A percentile compares a stretch with the other conserved stretches of the same genome.
Evolutionary conservation across 2,888 invertebrate genomes (phyloP).

Genomic region (Digitonthophagus gazella): DNA sequence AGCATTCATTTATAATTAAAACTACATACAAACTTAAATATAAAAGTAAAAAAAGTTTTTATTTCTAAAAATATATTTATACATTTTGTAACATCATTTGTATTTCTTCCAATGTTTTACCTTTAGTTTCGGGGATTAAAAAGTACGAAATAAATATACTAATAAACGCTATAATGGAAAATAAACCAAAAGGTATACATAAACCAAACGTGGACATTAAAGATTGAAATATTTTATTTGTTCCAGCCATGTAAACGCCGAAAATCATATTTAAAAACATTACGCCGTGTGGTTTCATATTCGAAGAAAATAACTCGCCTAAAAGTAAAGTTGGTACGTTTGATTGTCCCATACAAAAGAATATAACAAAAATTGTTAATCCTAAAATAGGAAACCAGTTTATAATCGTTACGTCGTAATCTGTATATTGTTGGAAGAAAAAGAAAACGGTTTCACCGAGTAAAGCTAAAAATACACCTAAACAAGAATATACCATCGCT

Average conservation of each 20-base stretch:
- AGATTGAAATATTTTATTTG: slow-evolving; percentile 42
- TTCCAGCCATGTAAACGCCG: slow-evolving; percentile 34
- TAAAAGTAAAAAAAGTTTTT: too few relatives aligned
- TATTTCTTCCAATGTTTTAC: slow-evolving; percentile 44
- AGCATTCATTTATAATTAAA: too few relatives aligned
- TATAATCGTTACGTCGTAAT: slow-evolving; percentile 30
- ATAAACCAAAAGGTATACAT: slow-evolving; percentile 39
- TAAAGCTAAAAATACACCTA: slow-evolving; percentile 33
- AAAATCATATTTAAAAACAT: slow-evolving; percentile 36
- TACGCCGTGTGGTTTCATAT: slow-evolving; percentile 39
- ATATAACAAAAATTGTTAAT: slow-evolving; percentile 32
- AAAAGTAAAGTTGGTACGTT: slow-evolving; percentile 28
- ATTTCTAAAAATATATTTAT: too few relatives aligned
- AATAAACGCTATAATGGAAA: slow-evolving; percentile 32
- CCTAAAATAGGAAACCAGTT: slow-evolving; percentile 40
- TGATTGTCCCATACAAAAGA: slow-evolving; percentile 23
- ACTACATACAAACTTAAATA: too few relatives aligned
- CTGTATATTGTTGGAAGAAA: slow-evolving; percentile 32
- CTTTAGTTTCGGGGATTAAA: slow-evolving; percentile 44
- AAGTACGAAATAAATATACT: slow-evolving; percentile 36
- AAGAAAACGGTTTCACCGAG: slow-evolving; percentile 37
- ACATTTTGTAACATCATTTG: slow-evolving; percentile 38
- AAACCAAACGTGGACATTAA: slow-evolving; percentile 37
- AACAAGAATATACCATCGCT: slow-evolving; percentile 36
- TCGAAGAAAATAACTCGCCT: slow-evolving; percentile 37